Base-by-base conservation (phyloP, 2,888 invertebrate genomes). In the Conchocele bisecta region DNA sequence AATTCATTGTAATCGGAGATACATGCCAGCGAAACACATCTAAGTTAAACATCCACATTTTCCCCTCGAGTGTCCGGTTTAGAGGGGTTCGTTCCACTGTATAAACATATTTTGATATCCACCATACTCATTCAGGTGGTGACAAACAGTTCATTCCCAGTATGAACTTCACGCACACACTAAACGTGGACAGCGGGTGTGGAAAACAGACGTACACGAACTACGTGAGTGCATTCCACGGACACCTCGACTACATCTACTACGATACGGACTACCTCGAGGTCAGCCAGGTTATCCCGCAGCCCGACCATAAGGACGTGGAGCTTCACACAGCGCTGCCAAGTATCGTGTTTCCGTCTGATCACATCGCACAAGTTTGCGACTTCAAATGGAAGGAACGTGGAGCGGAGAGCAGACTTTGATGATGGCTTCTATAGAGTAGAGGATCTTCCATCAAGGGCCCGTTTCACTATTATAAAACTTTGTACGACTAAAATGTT, bases 241-340 rank as follows among this genome's bases (percentile, higher is more conserved):
- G 94, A 51, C 97, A 97, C 71, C 92, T 98, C 64, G 98, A 98
- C 92, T 98, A 98, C 87, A 97, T 98, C 85, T 97, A 94, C 91
- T 95, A 95, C 87, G 95, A 97, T 83, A 93, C 92, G 42, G 81
- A 86, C 41, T 72, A 72, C 9, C 74, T 90, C 6, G 72, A 78
- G 17, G 71, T 88, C 4, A 64, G 57, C 92, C 93, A 95, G 93
- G 94, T 95, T 0, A 93, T 97, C 65, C 97, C 97, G 0, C 92
- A 97, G 83, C 97, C 98, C 0, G 94, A 93, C 50, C 92, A 94
- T 42, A 95, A 96, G 82, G 95, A 97, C 88, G 92, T 98, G 22
- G 93, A 92, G 59, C 92, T 94, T 59, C 92, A 96, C 86, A 93
- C 92, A 39, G 98, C 96, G 1, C 93, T 98, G 74, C 99, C 99